These are phyloP conservation scores for Helicoverpa assulta DNA, from an alignment of 2,888 invertebrate genomes.

Conservation along the genomic window DNA sequence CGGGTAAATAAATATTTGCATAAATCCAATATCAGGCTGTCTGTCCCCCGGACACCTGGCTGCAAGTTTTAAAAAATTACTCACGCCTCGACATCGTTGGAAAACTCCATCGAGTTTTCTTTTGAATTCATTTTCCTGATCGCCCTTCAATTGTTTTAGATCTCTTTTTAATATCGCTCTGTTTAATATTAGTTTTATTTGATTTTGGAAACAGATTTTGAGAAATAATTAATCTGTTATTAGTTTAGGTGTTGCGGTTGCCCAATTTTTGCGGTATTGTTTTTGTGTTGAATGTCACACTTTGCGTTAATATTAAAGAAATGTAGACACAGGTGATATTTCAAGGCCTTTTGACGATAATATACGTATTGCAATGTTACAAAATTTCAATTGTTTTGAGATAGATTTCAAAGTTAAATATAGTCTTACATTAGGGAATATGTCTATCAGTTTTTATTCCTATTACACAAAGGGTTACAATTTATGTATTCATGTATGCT, in stretches of 20 bases:
- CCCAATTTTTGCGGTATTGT: not conserved
- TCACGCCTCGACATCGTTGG: constrained; percentile 11
- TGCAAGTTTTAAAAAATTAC: constrained; percentile 71
- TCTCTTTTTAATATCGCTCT: constrained; percentile 28
- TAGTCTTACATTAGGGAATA: too few species aligned
- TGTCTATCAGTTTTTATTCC: too few species aligned
- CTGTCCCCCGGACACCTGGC: constrained; percentile 75
- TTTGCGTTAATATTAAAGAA: too few species aligned
- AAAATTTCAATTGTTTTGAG: too few species aligned
- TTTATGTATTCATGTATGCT: too few species aligned
- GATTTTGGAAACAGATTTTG: constrained; percentile 5
- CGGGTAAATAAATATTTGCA: constrained; percentile 84
- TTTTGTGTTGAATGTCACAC: too few species aligned
- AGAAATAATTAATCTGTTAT: constrained; percentile 11
- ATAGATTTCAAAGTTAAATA: too few species aligned
- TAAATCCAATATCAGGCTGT: constrained; percentile 84
- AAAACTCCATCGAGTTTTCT: constrained; percentile 19
- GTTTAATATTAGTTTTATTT: constrained; percentile 16
- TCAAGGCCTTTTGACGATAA: too few species aligned
- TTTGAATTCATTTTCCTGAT: constrained; percentile 23
- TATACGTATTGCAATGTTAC: too few species aligned
- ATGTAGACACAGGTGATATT: too few species aligned
- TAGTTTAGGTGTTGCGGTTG: not conserved
- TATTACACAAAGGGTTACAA: too few species aligned
- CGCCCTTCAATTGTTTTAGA: constrained; percentile 33